These are phyloP conservation scores for Actinia equina DNA, from an alignment of 64 coral and sea anemone species.

Conservation along the genomic window DNA sequence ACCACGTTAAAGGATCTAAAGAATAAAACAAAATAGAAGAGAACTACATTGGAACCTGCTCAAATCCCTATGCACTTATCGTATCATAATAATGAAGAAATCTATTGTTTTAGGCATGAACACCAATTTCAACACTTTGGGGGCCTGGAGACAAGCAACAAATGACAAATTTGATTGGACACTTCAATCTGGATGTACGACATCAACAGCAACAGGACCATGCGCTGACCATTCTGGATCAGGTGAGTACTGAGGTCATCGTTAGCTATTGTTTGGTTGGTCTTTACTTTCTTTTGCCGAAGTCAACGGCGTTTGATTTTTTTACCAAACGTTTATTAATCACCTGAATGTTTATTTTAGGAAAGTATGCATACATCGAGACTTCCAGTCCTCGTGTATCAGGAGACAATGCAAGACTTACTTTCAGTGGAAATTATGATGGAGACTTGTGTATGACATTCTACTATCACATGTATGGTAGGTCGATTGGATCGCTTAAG, in stretches of 20 bases:
- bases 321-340: too few species aligned
- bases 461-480: conserved; percentile 23
- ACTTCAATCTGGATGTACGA: conserved; percentile 6
- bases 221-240: conserved; percentile 5
- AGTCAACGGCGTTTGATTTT: too few species aligned
- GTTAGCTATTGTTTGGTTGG: background rate
- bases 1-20: background rate
- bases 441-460: conserved; percentile 13
- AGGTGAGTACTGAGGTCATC: background rate
- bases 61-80: too few species aligned
- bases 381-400: background rate
- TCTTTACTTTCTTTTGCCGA: too few species aligned
- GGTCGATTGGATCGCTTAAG: background rate
- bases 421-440: background rate
- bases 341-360: background rate
- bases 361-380: conserved; percentile 19
- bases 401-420: background rate
- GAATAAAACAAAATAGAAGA: too few species aligned
- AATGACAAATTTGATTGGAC: conserved; percentile 21
- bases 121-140: background rate
- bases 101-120: background rate
- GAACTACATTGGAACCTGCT: too few species aligned
- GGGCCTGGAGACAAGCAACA: background rate
- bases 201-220: background rate
- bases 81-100: background rate